Evolutionary conservation across 2,888 invertebrate genomes (phyloP).

Genomic region (Plebejus melissa): DNA sequence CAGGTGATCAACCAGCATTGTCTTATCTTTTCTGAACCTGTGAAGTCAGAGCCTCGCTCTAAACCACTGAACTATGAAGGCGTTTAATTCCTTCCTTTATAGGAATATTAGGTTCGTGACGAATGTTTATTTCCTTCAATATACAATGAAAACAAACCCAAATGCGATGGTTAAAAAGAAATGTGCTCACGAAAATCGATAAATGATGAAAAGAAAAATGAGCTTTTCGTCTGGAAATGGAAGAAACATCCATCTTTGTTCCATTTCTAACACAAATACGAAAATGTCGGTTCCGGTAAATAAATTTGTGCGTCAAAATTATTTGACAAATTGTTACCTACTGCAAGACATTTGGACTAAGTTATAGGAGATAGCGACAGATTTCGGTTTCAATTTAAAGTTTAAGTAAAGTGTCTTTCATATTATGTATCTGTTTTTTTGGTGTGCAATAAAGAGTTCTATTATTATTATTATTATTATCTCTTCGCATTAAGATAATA

Average conservation of each 20-base stretch:
- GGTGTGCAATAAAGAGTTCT: too few relatives aligned
- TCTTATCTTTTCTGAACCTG: background rate
- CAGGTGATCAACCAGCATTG: background rate
- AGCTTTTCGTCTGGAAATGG: background rate
- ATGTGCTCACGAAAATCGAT: background rate
- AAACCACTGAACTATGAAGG: background rate
- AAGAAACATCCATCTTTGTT: constrained; percentile 14
- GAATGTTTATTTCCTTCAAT: background rate
- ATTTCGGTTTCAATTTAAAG: background rate
- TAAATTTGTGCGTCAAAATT: constrained; percentile 41
- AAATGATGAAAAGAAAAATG: constrained; percentile 14
- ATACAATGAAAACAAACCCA: background rate
- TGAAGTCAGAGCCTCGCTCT: background rate
- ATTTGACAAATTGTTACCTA: constrained; percentile 47
- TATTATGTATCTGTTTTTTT: too few relatives aligned
- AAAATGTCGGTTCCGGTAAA: constrained; percentile 28
- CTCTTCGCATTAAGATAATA: too few relatives aligned
- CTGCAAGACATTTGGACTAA: constrained; percentile 31
- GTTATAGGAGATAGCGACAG: constrained; percentile 29
- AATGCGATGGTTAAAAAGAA: background rate
- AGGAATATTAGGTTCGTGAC: too few relatives aligned
- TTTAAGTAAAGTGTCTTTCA: too few relatives aligned
- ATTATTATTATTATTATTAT: too few relatives aligned
- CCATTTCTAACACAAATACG: constrained; percentile 27
- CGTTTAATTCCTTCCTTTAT: background rate